Evolutionary conservation across 2,797 vertebrate species (phyloP), one percentile per base, ranked within the genome.

Genomic region (Rhabdomys pumilio): DNA sequence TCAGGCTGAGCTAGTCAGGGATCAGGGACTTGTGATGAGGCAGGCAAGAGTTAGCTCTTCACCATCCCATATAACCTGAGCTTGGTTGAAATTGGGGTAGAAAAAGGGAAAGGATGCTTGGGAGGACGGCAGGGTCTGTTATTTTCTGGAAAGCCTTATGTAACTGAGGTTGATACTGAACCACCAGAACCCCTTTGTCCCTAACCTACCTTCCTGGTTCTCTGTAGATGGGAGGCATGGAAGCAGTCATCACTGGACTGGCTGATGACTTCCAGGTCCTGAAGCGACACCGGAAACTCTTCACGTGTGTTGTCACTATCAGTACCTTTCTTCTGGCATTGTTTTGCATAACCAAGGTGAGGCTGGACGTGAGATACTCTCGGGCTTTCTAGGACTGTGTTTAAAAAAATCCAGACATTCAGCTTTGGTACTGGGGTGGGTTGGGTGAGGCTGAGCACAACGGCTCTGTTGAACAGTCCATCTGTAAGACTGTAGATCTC

Each of bases 211-310:
- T 11, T 0, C 81, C 72, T 59, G 89, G 38, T 89, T 91, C 94
- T 87, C 65, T 67, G 59, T 98, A 99, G 99, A 99, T 99, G 99
- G 99, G 99, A 0, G 99, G 99, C 81, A 99, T 99, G 99, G 99
- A 99, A 96, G 99, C 99, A 0, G 99, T 99, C 94, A 99, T 99
- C 98, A 99, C 99, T 0, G 99, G 99, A 79, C 98, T 99, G 87
- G 98, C 99, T 0, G 99, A 99, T 47, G 99, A 99, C 97, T 99
- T 99, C 97, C 99, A 99, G 97, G 98, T 99, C 95, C 99, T 99
- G 73, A 99, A 99, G 98, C 99, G 99, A 97, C 99, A 99, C 86
- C 99, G 99, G 97, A 99, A 99, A 87, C 90, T 99, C 87, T 99
- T 99, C 98, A 99, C 99, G 0, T 99, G 99, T 10, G 98, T 98